phyloP scores from a whole-genome alignment of 2,113 vertebrate species.

The Acinonyx jubatus region DNA sequence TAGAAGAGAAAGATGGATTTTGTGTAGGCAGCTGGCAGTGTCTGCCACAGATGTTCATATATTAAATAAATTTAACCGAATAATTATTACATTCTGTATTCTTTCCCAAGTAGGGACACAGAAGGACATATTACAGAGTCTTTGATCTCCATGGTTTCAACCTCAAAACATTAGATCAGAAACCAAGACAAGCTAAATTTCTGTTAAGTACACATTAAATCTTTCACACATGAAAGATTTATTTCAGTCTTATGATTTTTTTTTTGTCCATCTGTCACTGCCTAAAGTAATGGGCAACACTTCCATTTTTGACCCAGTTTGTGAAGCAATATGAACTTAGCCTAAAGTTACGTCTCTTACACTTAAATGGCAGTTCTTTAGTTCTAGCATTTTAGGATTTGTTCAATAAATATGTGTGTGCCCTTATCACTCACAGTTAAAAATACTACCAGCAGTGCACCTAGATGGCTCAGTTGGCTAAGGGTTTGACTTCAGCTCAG shows the following conservation, averaged over 20 bases:
- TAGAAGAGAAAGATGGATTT: background rate
- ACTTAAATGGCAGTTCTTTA: background rate
- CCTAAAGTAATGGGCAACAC: background rate
- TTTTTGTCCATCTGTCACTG: background rate
- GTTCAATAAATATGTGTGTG: background rate
- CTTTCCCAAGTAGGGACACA: background rate
- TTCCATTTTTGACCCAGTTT: constrained; percentile 3
- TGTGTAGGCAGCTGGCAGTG: background rate
- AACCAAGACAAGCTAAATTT: background rate
- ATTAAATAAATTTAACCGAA: background rate
- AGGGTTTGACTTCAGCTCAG: no score
- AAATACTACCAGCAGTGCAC: background rate
- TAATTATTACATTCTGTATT: background rate
- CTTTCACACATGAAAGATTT: background rate
- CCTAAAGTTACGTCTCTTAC: background rate
- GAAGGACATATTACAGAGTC: background rate
- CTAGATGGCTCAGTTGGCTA: no score
- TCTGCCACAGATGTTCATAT: background rate
- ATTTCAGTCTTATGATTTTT: background rate
- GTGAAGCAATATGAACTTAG: background rate
- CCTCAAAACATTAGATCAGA: background rate
- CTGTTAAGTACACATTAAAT: background rate
- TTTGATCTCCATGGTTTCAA: background rate
- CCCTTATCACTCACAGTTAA: background rate
- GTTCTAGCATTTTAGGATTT: constrained; percentile 9